phyloP scores from a whole-genome alignment of 2,797 vertebrate genomes.

The Pseudopleuronectes americanus region DNA sequence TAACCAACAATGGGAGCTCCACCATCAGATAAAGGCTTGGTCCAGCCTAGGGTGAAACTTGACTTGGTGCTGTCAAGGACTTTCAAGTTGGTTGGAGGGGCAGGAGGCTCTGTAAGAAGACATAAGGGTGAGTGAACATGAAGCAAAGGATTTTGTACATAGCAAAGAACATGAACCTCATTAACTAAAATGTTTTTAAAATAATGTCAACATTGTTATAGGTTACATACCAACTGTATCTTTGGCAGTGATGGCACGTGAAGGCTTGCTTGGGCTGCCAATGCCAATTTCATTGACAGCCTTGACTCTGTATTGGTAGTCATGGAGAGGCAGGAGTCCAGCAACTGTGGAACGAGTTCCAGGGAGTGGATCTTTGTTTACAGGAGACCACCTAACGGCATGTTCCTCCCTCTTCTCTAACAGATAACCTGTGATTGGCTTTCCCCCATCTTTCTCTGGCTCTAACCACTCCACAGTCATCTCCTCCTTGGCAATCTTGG shows the following conservation, averaged over 20 bases:
- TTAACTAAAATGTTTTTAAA: not conserved
- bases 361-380: constrained; percentile 91
- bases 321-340: constrained; percentile 93
- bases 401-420: constrained; percentile 96
- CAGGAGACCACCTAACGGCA: constrained; percentile 91
- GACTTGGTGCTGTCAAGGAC: constrained; percentile 93
- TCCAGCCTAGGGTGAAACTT: constrained; percentile 92
- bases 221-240: constrained; percentile 91
- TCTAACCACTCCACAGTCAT: constrained; percentile 97
- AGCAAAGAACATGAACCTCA: not conserved
- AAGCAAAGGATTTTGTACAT: not conserved
- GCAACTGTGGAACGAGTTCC: constrained; percentile 90
- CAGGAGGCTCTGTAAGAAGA: constrained; percentile 90
- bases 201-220: constrained; percentile 8
- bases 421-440: constrained; percentile 94
- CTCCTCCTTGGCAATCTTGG: constrained; percentile 92
- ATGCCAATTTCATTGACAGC: constrained; percentile 97
- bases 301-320: constrained; percentile 98
- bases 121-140: not conserved
- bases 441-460: constrained; percentile 95
- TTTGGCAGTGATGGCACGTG: constrained; percentile 92
- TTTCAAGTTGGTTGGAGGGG: constrained; percentile 93
- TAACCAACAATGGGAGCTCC: constrained; percentile 97
- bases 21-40: constrained; percentile 94
- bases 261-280: constrained; percentile 93